These are phyloP conservation scores for Trachymyrmex cornetzi DNA, from an alignment of 1,140 invertebrate species.

Conservation along the genomic window DNA sequence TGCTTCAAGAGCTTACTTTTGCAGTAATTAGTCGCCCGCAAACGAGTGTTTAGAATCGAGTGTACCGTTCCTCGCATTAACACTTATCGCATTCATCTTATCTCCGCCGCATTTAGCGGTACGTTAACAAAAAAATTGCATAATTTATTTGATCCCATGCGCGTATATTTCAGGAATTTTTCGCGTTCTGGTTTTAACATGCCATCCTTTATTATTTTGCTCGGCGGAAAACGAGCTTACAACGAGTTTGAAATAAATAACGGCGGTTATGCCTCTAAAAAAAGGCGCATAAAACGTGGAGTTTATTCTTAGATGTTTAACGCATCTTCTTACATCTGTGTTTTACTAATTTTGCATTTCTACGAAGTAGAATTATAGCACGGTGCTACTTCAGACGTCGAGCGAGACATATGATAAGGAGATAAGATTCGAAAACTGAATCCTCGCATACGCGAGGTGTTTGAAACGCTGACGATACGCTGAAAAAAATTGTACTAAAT, in stretches of 20 bases:
- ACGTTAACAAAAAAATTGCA: neutral
- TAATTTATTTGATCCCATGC: neutral
- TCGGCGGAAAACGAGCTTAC: neutral
- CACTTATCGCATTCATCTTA: neutral
- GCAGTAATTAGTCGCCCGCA: conserved; percentile 26
- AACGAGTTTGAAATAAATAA: conserved; percentile 23
- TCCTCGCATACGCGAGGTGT: neutral
- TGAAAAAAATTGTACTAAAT: too few species aligned
- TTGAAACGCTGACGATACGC: neutral
- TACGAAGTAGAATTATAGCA: neutral
- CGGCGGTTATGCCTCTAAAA: neutral
- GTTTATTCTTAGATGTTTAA: conserved; percentile 27
- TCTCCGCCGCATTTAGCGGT: neutral
- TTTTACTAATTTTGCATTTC: neutral
- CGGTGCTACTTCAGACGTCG: neutral
- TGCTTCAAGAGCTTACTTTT: neutral
- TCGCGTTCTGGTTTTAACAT: neutral
- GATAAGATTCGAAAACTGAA: conserved; percentile 21
- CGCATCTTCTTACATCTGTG: neutral
- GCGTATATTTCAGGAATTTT: neutral
- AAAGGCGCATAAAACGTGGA: neutral
- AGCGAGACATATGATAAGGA: conserved; percentile 9
- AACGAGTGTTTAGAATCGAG: conserved; percentile 22
- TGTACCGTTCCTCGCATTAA: conserved; percentile 15
- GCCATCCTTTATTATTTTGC: neutral